Base-by-base conservation (phyloP, 2,888 invertebrate genomes). In the Drosophila trichaetosa region DNA sequence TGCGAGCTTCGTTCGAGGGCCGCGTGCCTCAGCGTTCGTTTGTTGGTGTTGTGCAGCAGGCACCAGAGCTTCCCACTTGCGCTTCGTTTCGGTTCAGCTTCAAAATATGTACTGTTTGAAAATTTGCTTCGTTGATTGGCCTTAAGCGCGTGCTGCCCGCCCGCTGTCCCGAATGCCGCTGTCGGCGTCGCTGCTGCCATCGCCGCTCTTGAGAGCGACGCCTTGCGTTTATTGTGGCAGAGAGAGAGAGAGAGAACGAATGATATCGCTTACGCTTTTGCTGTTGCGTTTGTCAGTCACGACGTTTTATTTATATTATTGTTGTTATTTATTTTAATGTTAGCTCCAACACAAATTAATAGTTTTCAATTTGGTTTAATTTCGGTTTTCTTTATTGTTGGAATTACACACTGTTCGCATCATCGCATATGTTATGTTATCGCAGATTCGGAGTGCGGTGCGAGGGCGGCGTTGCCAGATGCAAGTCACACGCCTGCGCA, bases 111-210 rank as follows among this genome's bases (percentile, higher is more conserved):
- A 85, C 85, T 85, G 89, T 89, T 87, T 83, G 79, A 85, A 85
- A 83, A 81, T 83, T 87, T 73, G 77, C 76, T 83, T 82, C 84
- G 89, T 87, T 89, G 89, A 89, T 89, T 83, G 84, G 85, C 83
- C 89, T 83, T 81, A 88, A 86, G 85, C 77, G 74, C 72, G 65
- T 79, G 75, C 71, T 74, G 72, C 64, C 73, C 59, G 69, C 72
- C 73, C 65, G 75, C 68, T 67, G 76, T 54, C 64, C 60, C 61
- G 65, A 57, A 42, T 67, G 79, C 31, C 61, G 60, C 52, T 24
- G 79, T 40, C 59, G 66, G 8, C 52, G 73, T 27, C 58, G 51
- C 58, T 49, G 46, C 46, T 16, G 58, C 36, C 42, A 34, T 48
- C 42, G 61, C 52, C 46, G 58, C 53, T 38, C 49, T 54, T 46